Evolutionary conservation across 2,797 vertebrate species (phyloP).

Genomic region (Hyperoplus lanceolatus): DNA sequence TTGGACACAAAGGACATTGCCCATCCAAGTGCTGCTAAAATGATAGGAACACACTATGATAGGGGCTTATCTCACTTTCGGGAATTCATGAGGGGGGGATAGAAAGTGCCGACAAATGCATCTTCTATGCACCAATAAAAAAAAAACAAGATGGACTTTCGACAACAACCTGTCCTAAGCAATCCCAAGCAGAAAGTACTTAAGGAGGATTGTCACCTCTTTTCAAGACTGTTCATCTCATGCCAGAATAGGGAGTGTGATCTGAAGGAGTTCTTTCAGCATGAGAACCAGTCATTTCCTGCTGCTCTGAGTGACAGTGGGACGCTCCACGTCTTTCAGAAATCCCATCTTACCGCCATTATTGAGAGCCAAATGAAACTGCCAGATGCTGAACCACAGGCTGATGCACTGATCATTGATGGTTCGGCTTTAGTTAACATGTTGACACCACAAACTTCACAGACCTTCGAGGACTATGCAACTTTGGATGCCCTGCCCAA

Average conservation of each 20-base stretch:
- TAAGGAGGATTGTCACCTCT: background rate
- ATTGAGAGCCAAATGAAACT: background rate
- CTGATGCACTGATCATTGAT: background rate
- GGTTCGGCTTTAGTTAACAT: background rate
- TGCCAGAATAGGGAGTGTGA: background rate
- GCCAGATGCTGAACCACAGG: background rate
- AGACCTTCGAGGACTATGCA: background rate
- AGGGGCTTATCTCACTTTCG: background rate
- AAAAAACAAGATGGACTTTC: background rate
- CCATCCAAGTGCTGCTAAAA: background rate
- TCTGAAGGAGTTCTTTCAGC: too few relatives aligned
- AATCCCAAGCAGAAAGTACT: background rate
- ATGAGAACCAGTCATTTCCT: too few relatives aligned
- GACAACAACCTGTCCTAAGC: background rate
- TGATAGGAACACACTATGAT: background rate
- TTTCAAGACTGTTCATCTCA: background rate
- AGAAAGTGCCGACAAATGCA: background rate
- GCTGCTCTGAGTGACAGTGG: too few relatives aligned
- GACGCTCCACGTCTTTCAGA: background rate
- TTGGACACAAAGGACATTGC: background rate
- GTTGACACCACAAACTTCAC: background rate
- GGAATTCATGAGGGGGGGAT: background rate
- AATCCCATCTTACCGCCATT: background rate
- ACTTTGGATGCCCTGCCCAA: background rate
- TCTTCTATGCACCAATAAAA: background rate